Base-by-base conservation (phyloP, 2,888 invertebrate species). In the Coleophora deauratella region DNA sequence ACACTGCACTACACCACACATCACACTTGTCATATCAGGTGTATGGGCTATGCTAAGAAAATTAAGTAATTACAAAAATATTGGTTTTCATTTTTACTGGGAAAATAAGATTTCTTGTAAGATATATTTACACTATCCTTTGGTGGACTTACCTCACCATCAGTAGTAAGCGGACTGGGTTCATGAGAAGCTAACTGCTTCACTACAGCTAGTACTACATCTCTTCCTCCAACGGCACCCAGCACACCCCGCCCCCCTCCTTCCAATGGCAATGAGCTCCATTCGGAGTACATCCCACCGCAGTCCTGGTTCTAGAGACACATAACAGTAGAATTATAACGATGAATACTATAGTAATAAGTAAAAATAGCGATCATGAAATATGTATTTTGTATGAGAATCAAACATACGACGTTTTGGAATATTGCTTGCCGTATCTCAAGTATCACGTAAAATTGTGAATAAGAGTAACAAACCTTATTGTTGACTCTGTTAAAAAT, bases 141-240 rank as follows among this genome's bases (percentile, higher is more conserved):
- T n/a, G n/a, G n/a, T n/a, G n/a, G n/a, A 14, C 33, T 41, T 66
- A 95, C 96, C 89, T 97, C 96, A 64, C 87, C 91, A 72, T 97
- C 96, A 37, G 93, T 92, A 15, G 90, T 90, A 41, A 98, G 87
- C 27, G 91, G 90, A 65, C 96, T 96, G 3, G 94, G 94, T 58
- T 96, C 95, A 48, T 93, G 92, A 51, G 94, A 93, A 1, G 94
- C 91, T 6, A 98, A 87, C 61, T 93, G 93, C 54, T 90, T 90
- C 33, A 96, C 94, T 10, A 96, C 91, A 1, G 92, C 91, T 28
- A 93, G 77, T 10, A 95, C 94, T 7, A 96, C 94, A 59, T 95
- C 94, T 53, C 90, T 89, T 10, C 95, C 95, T 3, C 93, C 91
- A 60, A 96, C 93, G 49, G 92, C 93, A 41, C 93, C 91, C 39